These are phyloP conservation scores for Acanthoscelides obtectus DNA, from an alignment of 2,888 invertebrate species.

Conservation along the genomic window DNA sequence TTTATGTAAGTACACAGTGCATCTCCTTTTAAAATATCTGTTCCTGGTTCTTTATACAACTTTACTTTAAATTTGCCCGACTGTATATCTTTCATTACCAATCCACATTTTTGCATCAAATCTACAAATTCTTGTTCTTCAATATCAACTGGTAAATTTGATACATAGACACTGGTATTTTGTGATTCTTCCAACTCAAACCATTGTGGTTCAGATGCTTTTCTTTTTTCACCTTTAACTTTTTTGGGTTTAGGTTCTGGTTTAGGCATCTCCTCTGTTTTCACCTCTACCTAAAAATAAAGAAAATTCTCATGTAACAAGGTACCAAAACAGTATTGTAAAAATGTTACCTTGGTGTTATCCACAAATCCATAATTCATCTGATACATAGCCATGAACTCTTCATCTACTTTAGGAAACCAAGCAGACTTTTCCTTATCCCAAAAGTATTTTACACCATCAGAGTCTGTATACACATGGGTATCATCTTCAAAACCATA, in stretches of 20 bases:
- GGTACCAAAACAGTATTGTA: background rate
- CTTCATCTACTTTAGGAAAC: slow-evolving; percentile 96
- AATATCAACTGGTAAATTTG: slow-evolving; percentile 82
- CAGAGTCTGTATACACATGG: slow-evolving; percentile 75
- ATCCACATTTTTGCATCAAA: slow-evolving; percentile 93
- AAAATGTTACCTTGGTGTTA: slow-evolving; percentile 42
- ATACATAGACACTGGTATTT: slow-evolving; percentile 95
- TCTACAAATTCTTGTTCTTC: slow-evolving; percentile 87
- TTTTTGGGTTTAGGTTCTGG: slow-evolving; percentile 31
- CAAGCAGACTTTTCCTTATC: slow-evolving; percentile 87
- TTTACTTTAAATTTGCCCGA: slow-evolving; percentile 45
- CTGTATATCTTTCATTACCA: slow-evolving; percentile 66
- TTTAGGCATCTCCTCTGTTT: slow-evolving; percentile 27
- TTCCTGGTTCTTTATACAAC: slow-evolving; percentile 77
- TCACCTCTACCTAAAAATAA: slow-evolving; percentile 17
- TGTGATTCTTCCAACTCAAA: slow-evolving; percentile 84
- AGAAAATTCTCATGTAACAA: background rate
- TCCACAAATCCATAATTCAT: slow-evolving; percentile 88
- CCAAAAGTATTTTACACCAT: slow-evolving; percentile 90
- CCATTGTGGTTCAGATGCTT: slow-evolving; percentile 64
- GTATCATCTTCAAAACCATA: slow-evolving; percentile 75
- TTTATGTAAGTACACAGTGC: slow-evolving; percentile 94
- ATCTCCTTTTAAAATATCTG: slow-evolving; percentile 88
- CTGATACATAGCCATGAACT: slow-evolving; percentile 94
- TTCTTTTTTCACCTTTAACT: slow-evolving; percentile 46